phyloP scores from a whole-genome alignment of 2,888 invertebrate genomes.

The Oeneis ivallda region DNA sequence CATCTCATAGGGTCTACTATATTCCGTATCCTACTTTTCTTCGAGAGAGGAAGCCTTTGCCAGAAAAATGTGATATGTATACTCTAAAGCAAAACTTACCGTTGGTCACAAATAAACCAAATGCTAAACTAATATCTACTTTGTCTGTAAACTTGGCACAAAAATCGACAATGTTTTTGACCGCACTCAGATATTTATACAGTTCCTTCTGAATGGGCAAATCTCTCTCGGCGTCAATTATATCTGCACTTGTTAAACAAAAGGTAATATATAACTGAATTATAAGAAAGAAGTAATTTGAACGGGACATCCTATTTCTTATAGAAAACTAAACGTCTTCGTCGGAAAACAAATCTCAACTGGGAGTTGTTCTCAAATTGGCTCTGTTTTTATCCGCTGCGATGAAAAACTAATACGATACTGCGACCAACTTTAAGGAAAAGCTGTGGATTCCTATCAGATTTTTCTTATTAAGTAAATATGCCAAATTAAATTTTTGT shows the following conservation, averaged over 20 bases:
- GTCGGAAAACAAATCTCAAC: conserved; percentile 23
- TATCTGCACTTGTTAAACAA: conserved; percentile 11
- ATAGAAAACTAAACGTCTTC: conserved; percentile 12
- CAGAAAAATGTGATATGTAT: too few species aligned
- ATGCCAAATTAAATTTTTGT: not conserved
- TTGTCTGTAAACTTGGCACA: conserved; percentile 43
- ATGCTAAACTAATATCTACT: conserved; percentile 53
- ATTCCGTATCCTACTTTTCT: too few species aligned
- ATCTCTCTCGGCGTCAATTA: conserved; percentile 3
- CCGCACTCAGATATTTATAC: conserved; percentile 44
- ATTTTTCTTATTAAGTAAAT: not conserved
- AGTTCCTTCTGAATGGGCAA: conserved; percentile 50
- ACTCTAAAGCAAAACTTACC: conserved; percentile 48
- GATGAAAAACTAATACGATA: conserved; percentile 10
- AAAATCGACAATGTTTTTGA: conserved; percentile 50
- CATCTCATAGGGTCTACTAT: too few species aligned
- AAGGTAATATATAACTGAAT: not conserved
- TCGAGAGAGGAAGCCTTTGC: too few species aligned
- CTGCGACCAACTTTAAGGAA: conserved; percentile 18
- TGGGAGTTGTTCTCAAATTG: conserved; percentile 26
- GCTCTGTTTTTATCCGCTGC: conserved; percentile 29
- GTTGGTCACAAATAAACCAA: conserved; percentile 57
- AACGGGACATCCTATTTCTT: conserved; percentile 7
- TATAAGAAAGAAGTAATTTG: not conserved
- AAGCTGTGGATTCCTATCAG: conserved; percentile 11